Evolutionary conservation across 1,140 invertebrate species (phyloP).

Genomic region (Papilio polyxenes): DNA sequence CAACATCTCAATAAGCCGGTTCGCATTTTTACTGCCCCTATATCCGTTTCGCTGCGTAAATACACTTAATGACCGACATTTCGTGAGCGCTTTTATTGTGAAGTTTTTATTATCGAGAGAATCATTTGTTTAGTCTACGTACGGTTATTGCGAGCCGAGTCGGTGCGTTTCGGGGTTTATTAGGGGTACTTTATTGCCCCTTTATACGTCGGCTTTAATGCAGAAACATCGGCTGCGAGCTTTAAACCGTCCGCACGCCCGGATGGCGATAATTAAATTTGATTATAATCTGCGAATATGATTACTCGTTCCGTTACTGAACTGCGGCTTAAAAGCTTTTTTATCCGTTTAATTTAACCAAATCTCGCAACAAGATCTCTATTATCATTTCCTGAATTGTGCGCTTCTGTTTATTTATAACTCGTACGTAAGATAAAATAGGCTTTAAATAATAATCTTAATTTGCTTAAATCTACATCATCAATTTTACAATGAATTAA

Average conservation of each 20-base stretch:
- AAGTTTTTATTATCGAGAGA: constrained; percentile 77
- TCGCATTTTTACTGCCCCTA: constrained; percentile 73
- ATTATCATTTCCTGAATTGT: constrained; percentile 53
- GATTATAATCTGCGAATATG: constrained; percentile 68
- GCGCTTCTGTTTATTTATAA: not conserved
- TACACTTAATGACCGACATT: constrained; percentile 77
- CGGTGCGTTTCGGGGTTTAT: constrained; percentile 72
- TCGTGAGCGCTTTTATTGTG: constrained; percentile 76
- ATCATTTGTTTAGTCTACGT: constrained; percentile 77
- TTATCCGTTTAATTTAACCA: constrained; percentile 50
- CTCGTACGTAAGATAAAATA: not conserved
- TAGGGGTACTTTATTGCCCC: constrained; percentile 70
- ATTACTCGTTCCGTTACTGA: constrained; percentile 61
- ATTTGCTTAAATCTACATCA: not conserved
- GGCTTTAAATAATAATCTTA: not conserved
- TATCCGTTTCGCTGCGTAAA: constrained; percentile 77
- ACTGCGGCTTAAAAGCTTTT: constrained; percentile 54
- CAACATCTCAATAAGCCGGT: constrained; percentile 73
- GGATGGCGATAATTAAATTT: constrained; percentile 68
- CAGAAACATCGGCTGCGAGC: constrained; percentile 52
- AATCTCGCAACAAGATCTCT: constrained; percentile 56
- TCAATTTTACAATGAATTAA: not conserved
- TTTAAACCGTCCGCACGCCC: constrained; percentile 52
- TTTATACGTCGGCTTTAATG: constrained; percentile 64
- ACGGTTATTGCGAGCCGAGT: constrained; percentile 70